phyloP scores from a whole-genome alignment of 2,797 vertebrate genomes.

The Onychomys leucogaster region DNA sequence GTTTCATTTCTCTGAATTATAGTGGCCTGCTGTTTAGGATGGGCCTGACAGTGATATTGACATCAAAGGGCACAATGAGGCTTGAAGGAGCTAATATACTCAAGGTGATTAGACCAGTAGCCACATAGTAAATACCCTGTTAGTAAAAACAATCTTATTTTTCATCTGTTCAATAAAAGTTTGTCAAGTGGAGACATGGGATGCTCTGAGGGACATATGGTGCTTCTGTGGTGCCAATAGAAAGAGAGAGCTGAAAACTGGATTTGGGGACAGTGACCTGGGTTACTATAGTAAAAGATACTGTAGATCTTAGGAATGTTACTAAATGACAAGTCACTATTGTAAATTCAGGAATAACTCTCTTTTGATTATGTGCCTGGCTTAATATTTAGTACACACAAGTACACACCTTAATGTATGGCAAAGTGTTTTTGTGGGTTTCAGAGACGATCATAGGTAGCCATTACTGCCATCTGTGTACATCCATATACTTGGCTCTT shows the following conservation, averaged over 20 bases:
- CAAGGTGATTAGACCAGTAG: background rate
- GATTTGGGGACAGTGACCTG: background rate
- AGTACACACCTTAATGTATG: background rate
- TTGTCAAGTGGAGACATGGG: slow-evolving; percentile 23
- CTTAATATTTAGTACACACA: background rate
- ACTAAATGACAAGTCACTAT: background rate
- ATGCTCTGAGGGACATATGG: background rate
- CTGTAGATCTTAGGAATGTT: background rate
- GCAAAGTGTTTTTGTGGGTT: background rate
- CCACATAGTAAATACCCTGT: background rate
- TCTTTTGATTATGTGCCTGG: background rate
- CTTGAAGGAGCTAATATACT: background rate
- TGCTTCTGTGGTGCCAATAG: background rate
- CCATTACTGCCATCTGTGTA: background rate
- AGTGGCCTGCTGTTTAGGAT: background rate
- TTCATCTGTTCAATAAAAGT: background rate
- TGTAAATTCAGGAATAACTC: background rate
- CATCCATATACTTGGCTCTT: background rate
- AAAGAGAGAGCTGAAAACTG: background rate
- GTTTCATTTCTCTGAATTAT: background rate
- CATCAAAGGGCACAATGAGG: background rate
- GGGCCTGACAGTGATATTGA: too few species aligned
- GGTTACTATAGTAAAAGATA: background rate
- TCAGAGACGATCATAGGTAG: background rate
- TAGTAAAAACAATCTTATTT: background rate